These are phyloP conservation scores for Vombatus ursinus DNA, from an alignment of 2,113 vertebrate species.

Conservation along the genomic window DNA sequence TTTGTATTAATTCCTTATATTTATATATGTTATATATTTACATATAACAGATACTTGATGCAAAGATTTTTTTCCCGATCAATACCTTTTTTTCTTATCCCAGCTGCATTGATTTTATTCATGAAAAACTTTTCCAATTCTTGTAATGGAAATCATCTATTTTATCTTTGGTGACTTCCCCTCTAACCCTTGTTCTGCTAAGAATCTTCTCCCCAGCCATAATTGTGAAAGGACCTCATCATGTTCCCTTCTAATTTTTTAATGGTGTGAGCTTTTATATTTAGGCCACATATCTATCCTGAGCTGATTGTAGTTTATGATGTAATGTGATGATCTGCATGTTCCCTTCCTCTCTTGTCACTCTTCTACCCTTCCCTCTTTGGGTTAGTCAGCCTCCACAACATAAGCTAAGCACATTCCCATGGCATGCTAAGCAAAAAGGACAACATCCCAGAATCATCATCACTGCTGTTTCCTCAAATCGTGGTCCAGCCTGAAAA, in stretches of 20 bases:
- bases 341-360: not conserved
- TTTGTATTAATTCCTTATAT: not conserved
- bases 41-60: not conserved
- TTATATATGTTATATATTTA: not conserved
- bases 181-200: not conserved
- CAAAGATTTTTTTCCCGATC: not conserved
- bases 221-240: not conserved
- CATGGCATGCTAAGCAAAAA: not conserved
- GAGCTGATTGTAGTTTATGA: not conserved
- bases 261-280: not conserved
- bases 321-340: not conserved
- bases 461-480: not conserved
- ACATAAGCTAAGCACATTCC: not conserved
- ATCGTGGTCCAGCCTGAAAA: not conserved
- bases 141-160: not conserved
- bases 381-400: not conserved
- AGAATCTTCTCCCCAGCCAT: not conserved
- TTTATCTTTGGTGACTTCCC: not conserved
- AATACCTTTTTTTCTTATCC: not conserved
- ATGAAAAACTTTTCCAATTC: not conserved
- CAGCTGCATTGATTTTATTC: not conserved
- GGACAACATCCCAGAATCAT: not conserved
- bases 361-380: not conserved
- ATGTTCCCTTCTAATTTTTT: not conserved
- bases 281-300: not conserved